Base-by-base conservation (phyloP, 2,113 vertebrate species). In the Potamarius usumacintae region DNA sequence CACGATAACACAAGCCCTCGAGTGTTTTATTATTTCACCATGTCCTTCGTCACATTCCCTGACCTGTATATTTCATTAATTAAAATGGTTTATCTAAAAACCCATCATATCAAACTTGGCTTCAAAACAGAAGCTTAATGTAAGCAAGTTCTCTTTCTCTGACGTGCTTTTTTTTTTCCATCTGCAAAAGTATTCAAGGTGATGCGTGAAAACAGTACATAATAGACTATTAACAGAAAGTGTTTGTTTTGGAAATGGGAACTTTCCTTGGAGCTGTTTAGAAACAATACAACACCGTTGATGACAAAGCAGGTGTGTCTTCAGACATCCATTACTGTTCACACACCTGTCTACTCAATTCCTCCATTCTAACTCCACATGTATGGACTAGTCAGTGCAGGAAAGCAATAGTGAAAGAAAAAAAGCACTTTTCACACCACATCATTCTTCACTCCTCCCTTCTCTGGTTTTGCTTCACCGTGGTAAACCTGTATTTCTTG, bases 401-500 rank as follows among this genome's bases (percentile, higher is more conserved):
- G 52, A 83, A 83, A 62, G 84, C 79, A 62, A 48, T 62, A 4
- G 7, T 7, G 18, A 82, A 58, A 82, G 57, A 74, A 83, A 74
- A 83, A 84, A 69, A 87, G 42, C 53, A 87, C 82, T 34, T 7
- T 83, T 62, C 30, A 87, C 80, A 78, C 69, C 62, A 83, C 65
- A 62, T 81, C 57, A 57, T 83, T 80, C 80, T 76, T 86, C 60
- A 77, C 22, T 85, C 80, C n/a, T 84, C 50, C 67, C 62, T 72
- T 87, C 65, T 88, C 88, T 91, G 81, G 84, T 83, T 85, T 20
- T 87, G 91, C 88, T 91, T 91, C 91, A 42, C 92, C 88, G 89
- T 85, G 81, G 82, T 2, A 89, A 95, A 95, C 95, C 94, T 90
- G 95, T 94, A 92, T 83, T 91, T 94, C 95, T 91, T 91, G 95